A percentile compares a stretch with the other conserved stretches of the same genome.
Evolutionary conservation across 2,888 invertebrate species (phyloP).

Genomic region (Melanostoma mellinum): DNA sequence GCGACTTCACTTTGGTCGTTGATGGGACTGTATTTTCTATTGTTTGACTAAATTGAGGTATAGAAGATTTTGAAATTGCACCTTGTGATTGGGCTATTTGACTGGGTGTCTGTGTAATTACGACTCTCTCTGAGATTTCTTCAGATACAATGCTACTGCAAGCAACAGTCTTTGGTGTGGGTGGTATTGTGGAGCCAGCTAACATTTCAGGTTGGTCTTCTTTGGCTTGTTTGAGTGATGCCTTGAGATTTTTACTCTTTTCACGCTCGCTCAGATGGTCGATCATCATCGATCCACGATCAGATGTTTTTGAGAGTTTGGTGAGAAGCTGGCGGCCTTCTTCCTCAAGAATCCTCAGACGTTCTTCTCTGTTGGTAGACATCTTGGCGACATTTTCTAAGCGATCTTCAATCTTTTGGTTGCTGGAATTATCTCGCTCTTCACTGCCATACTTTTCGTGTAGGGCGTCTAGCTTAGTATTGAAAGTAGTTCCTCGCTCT

Average conservation of each 20-base stretch:
- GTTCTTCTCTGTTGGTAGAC: constrained; percentile 78
- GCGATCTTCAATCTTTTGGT: constrained; percentile 75
- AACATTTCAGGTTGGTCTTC: constrained; percentile 51
- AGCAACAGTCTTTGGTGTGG: constrained; percentile 75
- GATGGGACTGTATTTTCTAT: constrained; percentile 48
- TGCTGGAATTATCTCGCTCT: constrained; percentile 38
- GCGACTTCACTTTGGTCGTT: constrained; percentile 59
- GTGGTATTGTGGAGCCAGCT: constrained; percentile 66
- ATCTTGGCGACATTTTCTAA: constrained; percentile 79
- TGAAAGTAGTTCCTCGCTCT: constrained; percentile 76
- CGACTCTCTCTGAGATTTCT: constrained; percentile 75
- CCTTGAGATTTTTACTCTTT: constrained; percentile 69
- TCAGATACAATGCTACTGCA: constrained; percentile 76
- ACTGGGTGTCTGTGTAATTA: constrained; percentile 78
- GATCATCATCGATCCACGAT: constrained; percentile 79
- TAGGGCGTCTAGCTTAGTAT: constrained; percentile 77
- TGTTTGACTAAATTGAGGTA: constrained; percentile 37
- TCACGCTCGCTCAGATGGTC: constrained; percentile 79
- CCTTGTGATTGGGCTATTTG: constrained; percentile 75
- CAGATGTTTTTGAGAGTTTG: constrained; percentile 78
- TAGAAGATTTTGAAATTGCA: constrained; percentile 71
- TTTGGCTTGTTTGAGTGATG: constrained; percentile 60
- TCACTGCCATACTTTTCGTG: constrained; percentile 77
- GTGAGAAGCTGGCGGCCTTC: constrained; percentile 89
- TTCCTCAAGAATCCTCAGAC: constrained; percentile 86